These are phyloP conservation scores for Anisognathus igniventris DNA, from an alignment of 2,797 vertebrate species.

Conservation along the genomic window DNA sequence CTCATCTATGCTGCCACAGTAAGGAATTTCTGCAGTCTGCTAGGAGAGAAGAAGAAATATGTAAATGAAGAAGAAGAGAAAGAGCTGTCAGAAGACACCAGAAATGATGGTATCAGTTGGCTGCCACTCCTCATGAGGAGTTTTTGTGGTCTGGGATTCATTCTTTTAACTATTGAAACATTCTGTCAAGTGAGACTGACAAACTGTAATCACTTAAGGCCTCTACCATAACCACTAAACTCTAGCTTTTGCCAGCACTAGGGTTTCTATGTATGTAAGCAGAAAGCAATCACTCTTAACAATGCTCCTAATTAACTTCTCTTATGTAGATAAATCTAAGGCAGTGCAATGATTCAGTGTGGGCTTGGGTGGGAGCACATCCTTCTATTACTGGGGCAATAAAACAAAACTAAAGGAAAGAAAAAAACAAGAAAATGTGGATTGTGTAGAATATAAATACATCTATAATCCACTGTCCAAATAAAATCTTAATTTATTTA, in stretches of 20 bases:
- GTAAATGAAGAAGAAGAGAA: not conserved
- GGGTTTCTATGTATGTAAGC: not conserved
- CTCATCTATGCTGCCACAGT: not conserved
- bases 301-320: not conserved
- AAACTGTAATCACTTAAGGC: not conserved
- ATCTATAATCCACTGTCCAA: not conserved
- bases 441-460: not conserved
- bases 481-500: not conserved
- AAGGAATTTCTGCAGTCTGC: not conserved
- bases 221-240: fast-evolving
- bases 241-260: not conserved
- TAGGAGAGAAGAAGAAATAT: not conserved
- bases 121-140: not conserved
- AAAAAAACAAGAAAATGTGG: not conserved
- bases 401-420: not conserved
- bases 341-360: not conserved
- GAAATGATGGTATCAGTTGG: not conserved
- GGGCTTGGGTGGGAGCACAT: not conserved
- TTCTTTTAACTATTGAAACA: not conserved
- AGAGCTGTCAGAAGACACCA: not conserved
- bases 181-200: not conserved
- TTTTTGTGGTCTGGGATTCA: not conserved
- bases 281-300: not conserved
- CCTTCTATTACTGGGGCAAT: not conserved
- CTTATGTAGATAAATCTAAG: not conserved